Evolutionary conservation across 2,797 vertebrate genomes (phyloP), one percentile per base, ranked within the genome.

Genomic region (Allochrocebus solatus): DNA sequence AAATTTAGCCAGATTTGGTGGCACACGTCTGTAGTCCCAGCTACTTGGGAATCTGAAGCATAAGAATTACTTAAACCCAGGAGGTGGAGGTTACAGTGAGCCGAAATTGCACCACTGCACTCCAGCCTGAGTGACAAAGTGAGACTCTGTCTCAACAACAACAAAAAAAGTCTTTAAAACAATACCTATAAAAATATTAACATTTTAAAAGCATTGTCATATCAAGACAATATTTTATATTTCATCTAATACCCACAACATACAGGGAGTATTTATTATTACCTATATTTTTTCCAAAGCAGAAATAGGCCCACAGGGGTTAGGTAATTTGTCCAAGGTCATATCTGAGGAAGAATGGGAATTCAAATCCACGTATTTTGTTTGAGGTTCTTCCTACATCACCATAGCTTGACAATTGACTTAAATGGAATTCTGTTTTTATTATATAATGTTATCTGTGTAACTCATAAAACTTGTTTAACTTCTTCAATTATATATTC

Each of bases 261-360:
- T 36, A 55, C 64, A 70, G 16, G 70, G 14, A 92, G 55, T 4
- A 75, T 85, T 53, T 61, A 82, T 57, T 92, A 67, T 83, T 78
- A 41, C 8, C 59, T 92, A 64, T 7, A 53, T 19, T 61, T 93
- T 86, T 61, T 50, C n/a, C 85, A 70, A 74, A 74, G 46, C 43
- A 85, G 21, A 93, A 91, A 59, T 61, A 95, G 5, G 8, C 28
- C 39, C 33, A 43, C 26, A 36, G 9, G 8, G 7, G 43, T 78
- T 95, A 91, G 48, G 11, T 93, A 81, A 78, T 55, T 85, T 95
- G 43, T 84, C 91, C 74, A 74, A 96, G 50, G 21, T 75, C 67
- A 64, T 72, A 41, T 67, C 41, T 78, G 46, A 79, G 28, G 13
- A 86, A 90, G 46, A 92, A 84, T 83, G 5, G 70, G 53, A 84